Evolutionary conservation across 2,888 invertebrate species (phyloP), one percentile per base, ranked within the genome.

Genomic region (Cerceris rybyensis): DNA sequence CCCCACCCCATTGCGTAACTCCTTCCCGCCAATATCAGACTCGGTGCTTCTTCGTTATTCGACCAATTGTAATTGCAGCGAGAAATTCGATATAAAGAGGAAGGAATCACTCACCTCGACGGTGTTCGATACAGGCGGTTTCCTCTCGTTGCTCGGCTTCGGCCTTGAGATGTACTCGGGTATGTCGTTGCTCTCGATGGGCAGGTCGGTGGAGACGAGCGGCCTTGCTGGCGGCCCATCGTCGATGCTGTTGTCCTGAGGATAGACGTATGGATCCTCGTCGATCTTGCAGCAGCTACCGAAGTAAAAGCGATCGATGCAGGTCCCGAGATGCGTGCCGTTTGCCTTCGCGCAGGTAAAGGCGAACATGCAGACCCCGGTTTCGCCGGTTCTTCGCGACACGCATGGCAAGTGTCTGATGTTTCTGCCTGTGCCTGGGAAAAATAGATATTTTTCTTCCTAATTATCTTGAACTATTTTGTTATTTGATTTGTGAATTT

Each of bases 331-430:
- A 88, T 98, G 98, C 0, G 97, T 96, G 55, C 98, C 98, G 91
- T 98, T 98, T 76, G 96, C 95, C 93, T 97, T 97, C 60, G 97
- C 95, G 91, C 98, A 98, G 88, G 98, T 97, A 92, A 97, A 97
- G 77, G 98, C 98, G 91, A 98, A 98, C 98, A 98, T 98, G 90
- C 98, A 98, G 0, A 97, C 94, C 0, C 98, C 98, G 78, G 96
- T 96, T 84, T 96, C 95, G 49, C 95, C 96, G 43, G 96, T 95
- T 90, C 95, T 95, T 90, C 96, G 94, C 72, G 97, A 97, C 91
- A 97, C 95, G 93, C 98, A 98, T 42, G 97, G 97, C 87, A 98
- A 93, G 90, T 98, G 97, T 90, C 98, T 95, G 91, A 98, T 98
- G 92, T 98, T 97, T 89, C 98, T 95, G 87, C 97, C 97, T 89